Percentiles rank a stretch among this genome's conserved stretches.
Evolutionary conservation across 2,797 vertebrate genomes (phyloP).

Genomic region (Pseudochaenichthys georgianus): DNA sequence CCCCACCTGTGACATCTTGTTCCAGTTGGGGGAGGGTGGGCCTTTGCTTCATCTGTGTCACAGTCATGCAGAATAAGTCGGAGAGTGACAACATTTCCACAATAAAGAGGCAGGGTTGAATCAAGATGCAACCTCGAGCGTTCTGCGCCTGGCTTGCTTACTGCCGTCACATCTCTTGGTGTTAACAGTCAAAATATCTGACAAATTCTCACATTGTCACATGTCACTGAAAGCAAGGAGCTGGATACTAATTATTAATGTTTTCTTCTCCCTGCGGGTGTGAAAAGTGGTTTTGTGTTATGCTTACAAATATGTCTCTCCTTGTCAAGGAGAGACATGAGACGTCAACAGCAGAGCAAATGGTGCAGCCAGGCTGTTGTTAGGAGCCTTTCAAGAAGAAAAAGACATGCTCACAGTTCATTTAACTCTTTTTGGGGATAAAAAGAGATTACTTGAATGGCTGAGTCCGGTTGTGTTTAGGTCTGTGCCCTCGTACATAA

Average conservation of each 20-base stretch:
- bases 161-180: conserved; percentile 50
- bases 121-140: conserved; percentile 48
- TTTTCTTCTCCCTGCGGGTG: conserved; percentile 36
- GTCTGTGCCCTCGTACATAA: conserved; percentile 73
- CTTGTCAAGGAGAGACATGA: conserved; percentile 22
- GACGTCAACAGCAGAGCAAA: conserved; percentile 27
- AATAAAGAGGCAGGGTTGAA: conserved; percentile 29
- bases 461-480: conserved; percentile 61
- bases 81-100: conserved; percentile 47
- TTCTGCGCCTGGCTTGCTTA: conserved; percentile 9
- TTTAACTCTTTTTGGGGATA: conserved; percentile 26
- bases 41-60: conserved; percentile 29
- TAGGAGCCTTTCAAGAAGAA: conserved; percentile 24
- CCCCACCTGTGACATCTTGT: conserved; percentile 18
- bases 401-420: conserved; percentile 23
- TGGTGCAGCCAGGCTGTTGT: conserved; percentile 12
- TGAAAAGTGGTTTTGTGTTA: conserved; percentile 25
- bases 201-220: conserved; percentile 49
- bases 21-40: background rate
- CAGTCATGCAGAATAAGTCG: conserved; percentile 41
- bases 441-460: conserved; percentile 76
- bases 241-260: conserved; percentile 53
- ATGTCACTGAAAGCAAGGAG: conserved; percentile 30
- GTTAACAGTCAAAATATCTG: conserved; percentile 52
- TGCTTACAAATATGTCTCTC: conserved; percentile 11